phyloP scores from a whole-genome alignment of 2,797 vertebrate genomes.

The Amniataba percoides region DNA sequence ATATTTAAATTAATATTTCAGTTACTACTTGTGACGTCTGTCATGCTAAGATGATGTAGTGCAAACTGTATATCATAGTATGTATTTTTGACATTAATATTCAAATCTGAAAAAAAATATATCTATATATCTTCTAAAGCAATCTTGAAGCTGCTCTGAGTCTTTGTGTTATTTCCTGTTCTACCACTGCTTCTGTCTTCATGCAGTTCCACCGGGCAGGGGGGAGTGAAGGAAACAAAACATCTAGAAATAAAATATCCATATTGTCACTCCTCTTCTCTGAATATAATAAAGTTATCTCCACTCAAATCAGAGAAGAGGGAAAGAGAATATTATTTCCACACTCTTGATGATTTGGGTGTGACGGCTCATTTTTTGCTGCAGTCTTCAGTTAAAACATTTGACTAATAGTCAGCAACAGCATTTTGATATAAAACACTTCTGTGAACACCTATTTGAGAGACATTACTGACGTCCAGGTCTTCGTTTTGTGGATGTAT shows the following conservation, averaged over 20 bases:
- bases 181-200: background rate
- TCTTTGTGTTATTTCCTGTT: conserved; percentile 60
- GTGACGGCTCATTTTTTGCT: conserved; percentile 13
- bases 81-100: conserved; percentile 99
- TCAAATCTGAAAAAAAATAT: conserved; percentile 94
- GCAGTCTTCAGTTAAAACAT: background rate
- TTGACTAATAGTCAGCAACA: background rate
- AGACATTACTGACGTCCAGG: background rate
- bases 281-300: background rate
- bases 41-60: conserved; percentile 98
- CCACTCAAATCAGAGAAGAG: too few relatives aligned
- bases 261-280: background rate
- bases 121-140: conserved; percentile 92
- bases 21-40: conserved; percentile 97
- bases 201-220: background rate
- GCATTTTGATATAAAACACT: background rate
- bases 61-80: conserved; percentile 98
- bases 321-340: background rate
- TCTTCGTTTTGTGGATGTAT: conserved; percentile 4
- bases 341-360: background rate
- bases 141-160: conserved; percentile 68
- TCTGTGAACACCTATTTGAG: conserved; percentile 1
- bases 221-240: background rate
- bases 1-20: conserved; percentile 99
- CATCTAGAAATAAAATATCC: background rate